Base-by-base conservation (phyloP, 2,797 vertebrate genomes). In the Leontopithecus rosalia region DNA sequence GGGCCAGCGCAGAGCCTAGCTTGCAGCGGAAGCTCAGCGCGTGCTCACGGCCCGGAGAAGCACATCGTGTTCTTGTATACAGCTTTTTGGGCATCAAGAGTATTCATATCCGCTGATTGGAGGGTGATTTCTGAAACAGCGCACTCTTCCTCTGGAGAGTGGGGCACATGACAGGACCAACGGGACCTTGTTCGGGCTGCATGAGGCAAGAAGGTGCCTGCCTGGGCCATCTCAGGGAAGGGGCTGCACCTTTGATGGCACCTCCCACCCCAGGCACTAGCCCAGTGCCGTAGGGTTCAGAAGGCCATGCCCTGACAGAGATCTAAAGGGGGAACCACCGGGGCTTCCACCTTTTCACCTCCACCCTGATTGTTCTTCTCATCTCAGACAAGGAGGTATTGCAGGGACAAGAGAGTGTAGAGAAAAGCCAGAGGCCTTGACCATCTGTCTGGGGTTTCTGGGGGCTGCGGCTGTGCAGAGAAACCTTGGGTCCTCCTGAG, bases 51-150 rank as follows among this genome's bases (percentile, higher is more conserved):
- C 33, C 7, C 0, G 10, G 39, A 19, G 41, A 55, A 43, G 48
- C 7, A 1, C 0, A 2, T 26, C 26, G n/a, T 24, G 9, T 26
- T 48, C 28, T 5, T 4, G n/a, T 12, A 24, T 22, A 43, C 28
- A 58, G 70, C 33, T 36, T 33, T 13, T 70, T 19, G 80, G 61
- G 8, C 28, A 15, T 11, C 14, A n/a, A 20, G 10, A 75, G 67
- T 0, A 0, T 8, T 43, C 4, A 10, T 13, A 5, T 17, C 67
- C 1, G 0, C n/a, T 36, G 52, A 11, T 4, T 14, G 3, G 39
- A 46, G 12, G 26, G 19, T 0, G 17, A 50, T 33, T 77, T 57
- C 57, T 12, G 28, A 58, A 58, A 58, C 11, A 58, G 24, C 39
- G 28, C 46, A 19, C 36, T 57, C 39, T 67, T 22, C 39, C 30